A percentile compares a stretch with the other conserved stretches of the same genome.
phyloP scores from a whole-genome alignment of 2,113 vertebrate species.

The Chloropsis hardwickii region DNA sequence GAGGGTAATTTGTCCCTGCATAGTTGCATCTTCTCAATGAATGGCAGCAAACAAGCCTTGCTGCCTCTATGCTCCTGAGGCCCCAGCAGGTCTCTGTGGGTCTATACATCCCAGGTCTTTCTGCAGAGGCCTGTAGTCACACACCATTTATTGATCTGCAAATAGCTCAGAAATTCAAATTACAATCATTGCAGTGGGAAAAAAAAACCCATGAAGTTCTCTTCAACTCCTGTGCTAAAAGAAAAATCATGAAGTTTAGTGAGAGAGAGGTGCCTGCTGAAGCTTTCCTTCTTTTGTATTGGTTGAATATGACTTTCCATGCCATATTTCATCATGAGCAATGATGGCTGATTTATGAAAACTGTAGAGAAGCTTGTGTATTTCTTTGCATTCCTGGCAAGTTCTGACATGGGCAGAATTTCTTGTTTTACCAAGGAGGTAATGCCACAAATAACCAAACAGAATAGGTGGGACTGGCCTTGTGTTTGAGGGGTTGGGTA shows the following conservation, averaged over 20 bases:
- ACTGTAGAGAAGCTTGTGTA: background rate
- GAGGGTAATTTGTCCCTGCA: background rate
- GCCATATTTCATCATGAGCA: background rate
- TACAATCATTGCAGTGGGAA: background rate
- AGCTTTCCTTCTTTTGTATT: background rate
- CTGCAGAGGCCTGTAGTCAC: background rate
- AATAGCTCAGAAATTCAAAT: background rate
- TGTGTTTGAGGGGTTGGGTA: background rate
- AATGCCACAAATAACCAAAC: background rate
- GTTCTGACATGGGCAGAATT: background rate
- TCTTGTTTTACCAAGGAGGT: background rate
- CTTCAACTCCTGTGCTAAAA: background rate
- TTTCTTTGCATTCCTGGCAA: background rate
- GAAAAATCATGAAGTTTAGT: background rate
- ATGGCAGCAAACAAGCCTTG: background rate
- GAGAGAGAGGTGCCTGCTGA: background rate
- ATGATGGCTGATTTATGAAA: background rate
- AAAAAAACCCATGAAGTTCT: background rate
- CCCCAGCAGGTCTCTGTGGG: background rate
- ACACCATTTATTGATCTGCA: background rate
- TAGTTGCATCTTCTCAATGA: background rate
- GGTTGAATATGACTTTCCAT: background rate
- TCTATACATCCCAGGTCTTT: background rate
- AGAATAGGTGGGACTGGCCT: background rate
- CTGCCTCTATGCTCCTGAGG: rapidly evolving